phyloP scores from a whole-genome alignment of 2,888 invertebrate species.

The Apotomis turbidana region DNA sequence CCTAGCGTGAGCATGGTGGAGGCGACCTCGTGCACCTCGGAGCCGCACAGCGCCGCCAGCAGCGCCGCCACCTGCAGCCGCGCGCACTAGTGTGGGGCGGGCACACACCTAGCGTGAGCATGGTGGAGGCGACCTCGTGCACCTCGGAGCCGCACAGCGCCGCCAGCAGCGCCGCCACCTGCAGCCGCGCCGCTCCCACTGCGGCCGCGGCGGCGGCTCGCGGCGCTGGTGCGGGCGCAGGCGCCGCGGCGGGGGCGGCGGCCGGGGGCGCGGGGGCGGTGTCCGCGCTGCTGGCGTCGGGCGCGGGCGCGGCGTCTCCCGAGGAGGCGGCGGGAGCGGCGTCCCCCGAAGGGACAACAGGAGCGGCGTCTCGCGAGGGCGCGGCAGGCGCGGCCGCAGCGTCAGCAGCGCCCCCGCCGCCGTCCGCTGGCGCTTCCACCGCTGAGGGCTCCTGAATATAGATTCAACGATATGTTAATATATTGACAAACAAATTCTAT shows the following conservation, averaged over 20 bases:
- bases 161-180: constrained; percentile 91
- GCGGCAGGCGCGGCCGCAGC: background rate
- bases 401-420: constrained; percentile 24
- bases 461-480: too few species aligned
- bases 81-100: constrained; percentile 63
- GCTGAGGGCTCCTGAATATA: constrained; percentile 23
- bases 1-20: constrained; percentile 85
- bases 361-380: background rate
- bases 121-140: constrained; percentile 87
- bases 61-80: constrained; percentile 92
- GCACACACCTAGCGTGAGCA: constrained; percentile 77
- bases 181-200: constrained; percentile 91
- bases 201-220: constrained; percentile 74
- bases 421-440: constrained; percentile 23
- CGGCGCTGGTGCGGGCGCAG: background rate
- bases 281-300: constrained; percentile 89
- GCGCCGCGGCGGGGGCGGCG: background rate
- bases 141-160: constrained; percentile 90
- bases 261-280: constrained; percentile 67
- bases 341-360: background rate
- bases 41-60: constrained; percentile 89
- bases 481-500: too few species aligned
- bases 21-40: constrained; percentile 88
- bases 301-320: constrained; percentile 37
- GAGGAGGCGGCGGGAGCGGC: background rate